Percentiles rank a stretch among this genome's conserved stretches.
Conservation (phyloP, 2,888 invertebrate species). For the Chymomyza procnemis region DNA sequence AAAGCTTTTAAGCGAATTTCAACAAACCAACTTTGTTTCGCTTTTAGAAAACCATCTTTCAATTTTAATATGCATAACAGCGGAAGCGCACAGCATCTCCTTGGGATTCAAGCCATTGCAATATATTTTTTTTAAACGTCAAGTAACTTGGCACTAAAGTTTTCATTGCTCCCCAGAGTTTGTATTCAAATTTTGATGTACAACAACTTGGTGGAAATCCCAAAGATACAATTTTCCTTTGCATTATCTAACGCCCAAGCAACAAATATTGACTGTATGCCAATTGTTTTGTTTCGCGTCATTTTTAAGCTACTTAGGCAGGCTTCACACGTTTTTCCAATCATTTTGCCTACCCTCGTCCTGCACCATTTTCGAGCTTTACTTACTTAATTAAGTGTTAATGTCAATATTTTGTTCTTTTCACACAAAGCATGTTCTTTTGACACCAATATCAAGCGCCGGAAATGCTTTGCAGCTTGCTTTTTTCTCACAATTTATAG, state of each 20-base stretch:
- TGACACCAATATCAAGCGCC: neutral
- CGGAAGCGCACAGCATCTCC: too few species aligned
- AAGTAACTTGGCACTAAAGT: too few species aligned
- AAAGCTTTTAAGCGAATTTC: too few species aligned
- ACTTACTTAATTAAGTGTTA: slow-evolving; percentile 45
- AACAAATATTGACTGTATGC: neutral
- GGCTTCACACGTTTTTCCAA: neutral
- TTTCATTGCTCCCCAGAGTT: too few species aligned
- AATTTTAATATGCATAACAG: too few species aligned
- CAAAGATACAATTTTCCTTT: neutral
- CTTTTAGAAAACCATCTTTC: too few species aligned
- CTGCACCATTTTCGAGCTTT: slow-evolving; percentile 3
- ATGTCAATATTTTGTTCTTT: slow-evolving; percentile 38
- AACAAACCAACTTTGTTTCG: too few species aligned
- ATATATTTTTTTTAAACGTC: too few species aligned
- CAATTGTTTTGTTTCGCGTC: neutral
- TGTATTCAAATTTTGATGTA: too few species aligned
- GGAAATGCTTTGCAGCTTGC: neutral
- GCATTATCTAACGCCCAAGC: neutral
- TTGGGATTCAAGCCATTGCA: too few species aligned
- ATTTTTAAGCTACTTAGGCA: neutral
- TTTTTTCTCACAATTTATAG: neutral
- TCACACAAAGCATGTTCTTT: neutral
- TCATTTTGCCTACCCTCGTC: neutral
- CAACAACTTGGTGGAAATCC: too few species aligned